phyloP scores from a whole-genome alignment of 2,113 vertebrate species.

The Jaculus jaculus region DNA sequence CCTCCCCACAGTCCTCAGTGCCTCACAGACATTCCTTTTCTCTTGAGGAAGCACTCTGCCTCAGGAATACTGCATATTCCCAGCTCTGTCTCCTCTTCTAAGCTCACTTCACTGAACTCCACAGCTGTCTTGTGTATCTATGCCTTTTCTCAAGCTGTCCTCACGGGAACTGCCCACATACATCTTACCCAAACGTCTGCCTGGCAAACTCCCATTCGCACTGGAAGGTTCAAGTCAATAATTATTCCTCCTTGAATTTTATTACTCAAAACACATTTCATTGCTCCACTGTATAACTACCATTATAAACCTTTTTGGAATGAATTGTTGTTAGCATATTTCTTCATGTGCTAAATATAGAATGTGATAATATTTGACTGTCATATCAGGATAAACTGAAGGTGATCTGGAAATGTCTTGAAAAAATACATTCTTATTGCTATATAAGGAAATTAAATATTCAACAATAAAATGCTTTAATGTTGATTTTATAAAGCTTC shows the following conservation, averaged over 20 bases:
- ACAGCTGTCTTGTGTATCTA: background rate
- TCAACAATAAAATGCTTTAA: background rate
- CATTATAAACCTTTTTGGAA: background rate
- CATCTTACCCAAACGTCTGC: background rate
- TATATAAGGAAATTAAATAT: background rate
- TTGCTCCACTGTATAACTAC: background rate
- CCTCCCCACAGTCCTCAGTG: background rate
- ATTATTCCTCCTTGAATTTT: background rate
- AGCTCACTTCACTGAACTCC: background rate
- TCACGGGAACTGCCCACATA: background rate
- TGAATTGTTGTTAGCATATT: background rate
- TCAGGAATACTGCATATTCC: background rate
- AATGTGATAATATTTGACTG: background rate
- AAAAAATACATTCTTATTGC: background rate
- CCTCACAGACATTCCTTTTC: background rate
- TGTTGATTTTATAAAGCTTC: slow-evolving; percentile 24
- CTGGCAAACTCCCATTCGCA: background rate
- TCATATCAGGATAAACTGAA: background rate
- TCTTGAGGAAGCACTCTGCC: background rate
- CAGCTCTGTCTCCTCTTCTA: background rate
- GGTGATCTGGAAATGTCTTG: background rate
- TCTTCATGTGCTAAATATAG: background rate
- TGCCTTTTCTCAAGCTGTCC: background rate
- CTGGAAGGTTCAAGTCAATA: background rate
- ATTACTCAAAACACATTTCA: background rate